Evolutionary conservation across 2,113 vertebrate species (phyloP).

Genomic region (Ceuthmochares aereus): DNA sequence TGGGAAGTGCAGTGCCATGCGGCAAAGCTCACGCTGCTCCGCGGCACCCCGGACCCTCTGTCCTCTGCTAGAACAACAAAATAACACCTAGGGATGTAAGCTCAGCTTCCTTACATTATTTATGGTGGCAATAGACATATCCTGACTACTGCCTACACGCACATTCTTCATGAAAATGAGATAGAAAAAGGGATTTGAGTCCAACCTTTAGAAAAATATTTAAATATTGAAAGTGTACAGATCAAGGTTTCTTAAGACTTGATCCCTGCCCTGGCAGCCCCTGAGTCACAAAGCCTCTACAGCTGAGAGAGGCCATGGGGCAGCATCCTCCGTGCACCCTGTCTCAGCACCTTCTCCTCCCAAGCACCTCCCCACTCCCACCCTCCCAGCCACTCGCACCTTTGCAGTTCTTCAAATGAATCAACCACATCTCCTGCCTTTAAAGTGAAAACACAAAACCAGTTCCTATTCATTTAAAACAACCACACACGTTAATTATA

Average conservation of each 20-base stretch:
- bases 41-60: rapidly evolving
- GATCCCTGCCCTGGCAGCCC: background rate
- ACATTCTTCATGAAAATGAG: background rate
- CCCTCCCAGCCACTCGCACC: background rate
- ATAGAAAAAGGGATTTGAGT: background rate
- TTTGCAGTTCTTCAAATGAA: background rate
- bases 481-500: slow-evolving; percentile 48
- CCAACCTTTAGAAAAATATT: background rate
- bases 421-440: background rate
- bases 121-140: background rate
- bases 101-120: background rate
- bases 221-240: background rate
- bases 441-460: background rate
- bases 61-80: background rate
- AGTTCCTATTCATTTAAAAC: slow-evolving; percentile 6
- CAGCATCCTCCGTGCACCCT: rapidly evolving
- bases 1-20: background rate
- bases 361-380: background rate
- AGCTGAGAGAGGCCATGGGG: background rate
- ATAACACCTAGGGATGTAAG: no score
- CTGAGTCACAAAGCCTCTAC: background rate
- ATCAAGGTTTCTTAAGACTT: background rate
- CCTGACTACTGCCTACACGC: background rate
- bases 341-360: background rate
- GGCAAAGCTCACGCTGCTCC: background rate